Evolutionary conservation across 1,140 invertebrate species (phyloP).

Genomic region (Drosophila miranda): DNA sequence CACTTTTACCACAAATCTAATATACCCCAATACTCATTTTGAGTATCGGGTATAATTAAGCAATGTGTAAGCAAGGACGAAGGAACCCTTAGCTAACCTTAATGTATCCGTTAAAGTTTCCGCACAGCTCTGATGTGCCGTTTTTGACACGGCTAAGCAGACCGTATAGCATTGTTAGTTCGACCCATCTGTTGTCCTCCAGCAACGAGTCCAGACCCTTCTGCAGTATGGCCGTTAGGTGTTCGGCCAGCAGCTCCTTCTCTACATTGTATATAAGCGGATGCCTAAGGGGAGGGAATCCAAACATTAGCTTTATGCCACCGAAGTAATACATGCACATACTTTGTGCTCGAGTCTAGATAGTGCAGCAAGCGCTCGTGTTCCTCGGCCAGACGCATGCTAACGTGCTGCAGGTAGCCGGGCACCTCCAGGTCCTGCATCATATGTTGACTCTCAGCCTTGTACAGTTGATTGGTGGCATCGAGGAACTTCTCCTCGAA

Average conservation of each 20-base stretch:
- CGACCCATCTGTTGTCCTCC: constrained; percentile 93
- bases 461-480: constrained; percentile 96
- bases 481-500: constrained; percentile 97
- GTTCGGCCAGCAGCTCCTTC: constrained; percentile 96
- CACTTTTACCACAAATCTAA: too few species aligned
- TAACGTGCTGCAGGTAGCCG: constrained; percentile 96
- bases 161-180: constrained; percentile 94
- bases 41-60: too few species aligned
- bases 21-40: too few species aligned
- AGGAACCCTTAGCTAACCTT: constrained; percentile 86
- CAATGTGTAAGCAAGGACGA: too few species aligned
- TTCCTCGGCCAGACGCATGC: constrained; percentile 97
- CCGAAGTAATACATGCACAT: constrained; percentile 45
- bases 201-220: constrained; percentile 96
- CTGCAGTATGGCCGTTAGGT: constrained; percentile 93
- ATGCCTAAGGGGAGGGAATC: constrained; percentile 85
- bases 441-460: constrained; percentile 94
- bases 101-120: constrained; percentile 96
- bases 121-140: constrained; percentile 94
- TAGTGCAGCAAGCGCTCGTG: constrained; percentile 97
- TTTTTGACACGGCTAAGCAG: constrained; percentile 96
- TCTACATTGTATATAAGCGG: constrained; percentile 96
- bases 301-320: neutral
- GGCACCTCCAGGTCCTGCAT: constrained; percentile 97
- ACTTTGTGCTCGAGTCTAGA: constrained; percentile 96